Percentiles rank a stretch among this genome's conserved stretches.
These are phyloP conservation scores for Camponotus pennsylvanicus DNA, from an alignment of 1,140 invertebrate species.

Conservation along the genomic window DNA sequence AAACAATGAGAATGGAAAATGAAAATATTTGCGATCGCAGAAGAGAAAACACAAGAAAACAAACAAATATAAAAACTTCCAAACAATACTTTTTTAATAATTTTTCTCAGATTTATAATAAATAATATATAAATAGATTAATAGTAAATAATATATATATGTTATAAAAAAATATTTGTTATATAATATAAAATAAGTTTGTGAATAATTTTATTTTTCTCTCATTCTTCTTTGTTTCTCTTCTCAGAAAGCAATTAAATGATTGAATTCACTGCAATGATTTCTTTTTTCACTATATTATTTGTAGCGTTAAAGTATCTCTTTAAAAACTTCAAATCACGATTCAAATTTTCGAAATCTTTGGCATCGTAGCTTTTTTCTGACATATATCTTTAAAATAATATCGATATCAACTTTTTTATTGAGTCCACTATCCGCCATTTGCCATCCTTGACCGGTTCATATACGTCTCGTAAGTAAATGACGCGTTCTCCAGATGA, in stretches of 20 bases:
- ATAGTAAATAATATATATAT: too few species aligned
- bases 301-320: neutral
- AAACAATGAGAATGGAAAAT: neutral
- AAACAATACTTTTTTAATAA: neutral
- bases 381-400: neutral
- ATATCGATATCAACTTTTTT: slow-evolving; percentile 29
- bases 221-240: too few species aligned
- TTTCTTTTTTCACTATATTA: neutral
- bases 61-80: neutral
- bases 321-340: neutral
- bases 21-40: neutral
- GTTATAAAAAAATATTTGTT: too few species aligned
- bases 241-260: neutral
- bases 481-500: slow-evolving; percentile 54
- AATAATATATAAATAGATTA: too few species aligned
- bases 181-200: neutral
- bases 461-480: slow-evolving; percentile 36
- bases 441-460: slow-evolving; percentile 23
- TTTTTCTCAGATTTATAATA: neutral
- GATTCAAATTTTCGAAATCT: neutral
- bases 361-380: neutral
- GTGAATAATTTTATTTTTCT: neutral
- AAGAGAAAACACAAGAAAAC: neutral
- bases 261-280: neutral
- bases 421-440: slow-evolving; percentile 11